Conservation (phyloP, 2,113 vertebrate species). For the Perca flavescens region DNA sequence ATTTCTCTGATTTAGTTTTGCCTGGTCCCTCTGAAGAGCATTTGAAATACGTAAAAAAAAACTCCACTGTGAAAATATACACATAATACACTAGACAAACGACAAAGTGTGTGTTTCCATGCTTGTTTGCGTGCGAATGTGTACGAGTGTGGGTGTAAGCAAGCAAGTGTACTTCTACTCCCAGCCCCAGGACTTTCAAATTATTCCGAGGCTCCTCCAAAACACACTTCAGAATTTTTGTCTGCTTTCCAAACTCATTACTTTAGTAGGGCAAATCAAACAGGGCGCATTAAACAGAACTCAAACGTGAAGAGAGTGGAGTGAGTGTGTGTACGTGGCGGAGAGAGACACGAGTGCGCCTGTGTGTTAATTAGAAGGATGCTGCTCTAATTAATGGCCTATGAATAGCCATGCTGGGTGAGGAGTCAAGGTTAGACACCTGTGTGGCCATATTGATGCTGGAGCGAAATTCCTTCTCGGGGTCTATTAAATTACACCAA, state of each 20-base stretch:
- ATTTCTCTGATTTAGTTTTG: constrained; percentile 32
- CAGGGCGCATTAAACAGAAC: constrained; percentile 73
- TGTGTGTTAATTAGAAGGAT: constrained; percentile 76
- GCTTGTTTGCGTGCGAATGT: neutral
- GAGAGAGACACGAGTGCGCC: constrained; percentile 30
- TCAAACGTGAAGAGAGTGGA: constrained; percentile 73
- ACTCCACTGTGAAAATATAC: constrained; percentile 33
- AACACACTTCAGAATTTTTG: constrained; percentile 78
- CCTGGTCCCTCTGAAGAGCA: constrained; percentile 25
- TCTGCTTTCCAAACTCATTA: constrained; percentile 83
- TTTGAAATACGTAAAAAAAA: constrained; percentile 26
- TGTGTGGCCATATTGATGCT: constrained; percentile 47
- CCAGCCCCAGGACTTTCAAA: constrained; percentile 72
- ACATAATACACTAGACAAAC: constrained; percentile 26
- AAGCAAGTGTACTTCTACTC: constrained; percentile 48
- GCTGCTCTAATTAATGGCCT: constrained; percentile 79
- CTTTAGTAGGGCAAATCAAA: constrained; percentile 78
- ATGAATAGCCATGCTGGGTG: constrained; percentile 71
- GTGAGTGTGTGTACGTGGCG: constrained; percentile 34
- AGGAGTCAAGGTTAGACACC: constrained; percentile 77
- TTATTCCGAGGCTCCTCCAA: constrained; percentile 74
- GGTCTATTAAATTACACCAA: constrained; percentile 65
- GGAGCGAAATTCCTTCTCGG: constrained; percentile 41
- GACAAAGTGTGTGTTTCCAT: constrained; percentile 18
- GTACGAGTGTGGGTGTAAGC: constrained; percentile 48